phyloP scores from a whole-genome alignment of 2,888 invertebrate genomes.

The Escarpia spicata region DNA sequence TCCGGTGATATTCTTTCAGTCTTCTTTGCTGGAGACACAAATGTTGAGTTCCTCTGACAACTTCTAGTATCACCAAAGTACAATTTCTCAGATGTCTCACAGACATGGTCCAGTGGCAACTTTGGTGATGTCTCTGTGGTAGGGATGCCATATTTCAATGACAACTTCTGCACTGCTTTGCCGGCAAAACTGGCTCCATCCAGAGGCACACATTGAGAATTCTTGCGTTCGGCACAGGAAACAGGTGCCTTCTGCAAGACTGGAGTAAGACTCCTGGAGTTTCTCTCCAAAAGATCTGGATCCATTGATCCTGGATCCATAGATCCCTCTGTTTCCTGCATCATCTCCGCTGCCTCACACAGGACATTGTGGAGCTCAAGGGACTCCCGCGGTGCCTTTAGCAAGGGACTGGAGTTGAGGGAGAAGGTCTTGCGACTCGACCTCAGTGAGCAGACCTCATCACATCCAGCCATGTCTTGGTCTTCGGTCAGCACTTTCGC shows the following conservation, averaged over 20 bases:
- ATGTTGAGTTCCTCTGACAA: not conserved
- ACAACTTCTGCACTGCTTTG: not conserved
- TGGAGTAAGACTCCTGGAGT: not conserved
- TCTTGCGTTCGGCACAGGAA: not conserved
- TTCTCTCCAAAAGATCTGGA: not conserved
- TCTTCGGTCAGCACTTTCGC: not conserved
- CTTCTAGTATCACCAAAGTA: not conserved
- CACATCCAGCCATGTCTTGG: not conserved
- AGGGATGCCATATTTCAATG: not conserved
- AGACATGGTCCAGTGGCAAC: not conserved
- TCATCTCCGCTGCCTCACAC: not conserved
- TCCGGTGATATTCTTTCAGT: not conserved
- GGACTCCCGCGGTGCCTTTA: not conserved
- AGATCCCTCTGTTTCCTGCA: not conserved
- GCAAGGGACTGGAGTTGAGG: not conserved
- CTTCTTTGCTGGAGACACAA: not conserved
- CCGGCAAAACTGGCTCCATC: not conserved
- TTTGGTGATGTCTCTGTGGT: not conserved
- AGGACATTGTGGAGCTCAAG: constrained; percentile 1
- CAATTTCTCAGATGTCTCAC: not conserved
- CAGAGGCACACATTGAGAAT: not conserved
- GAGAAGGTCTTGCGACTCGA: not conserved
- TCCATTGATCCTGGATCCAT: constrained; percentile 7
- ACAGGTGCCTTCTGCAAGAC: not conserved
- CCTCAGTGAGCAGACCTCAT: not conserved